phyloP scores from a whole-genome alignment of 2,797 vertebrate species.

The Acanthurus tractus region DNA sequence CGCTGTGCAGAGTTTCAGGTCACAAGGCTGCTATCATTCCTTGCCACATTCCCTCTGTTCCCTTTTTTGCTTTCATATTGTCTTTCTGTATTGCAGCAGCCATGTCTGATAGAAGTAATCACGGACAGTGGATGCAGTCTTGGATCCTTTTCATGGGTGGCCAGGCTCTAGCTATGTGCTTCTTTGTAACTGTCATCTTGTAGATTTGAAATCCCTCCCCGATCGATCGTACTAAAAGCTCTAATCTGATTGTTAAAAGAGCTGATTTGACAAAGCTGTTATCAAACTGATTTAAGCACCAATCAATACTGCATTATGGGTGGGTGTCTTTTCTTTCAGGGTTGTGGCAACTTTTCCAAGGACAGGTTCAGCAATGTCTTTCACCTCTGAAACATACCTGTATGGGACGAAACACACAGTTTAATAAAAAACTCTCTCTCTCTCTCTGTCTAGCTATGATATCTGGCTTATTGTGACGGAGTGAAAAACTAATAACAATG shows the following conservation, averaged over 20 bases:
- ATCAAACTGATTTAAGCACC: conserved; percentile 88
- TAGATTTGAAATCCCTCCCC: conserved; percentile 80
- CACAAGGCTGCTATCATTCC: conserved; percentile 54
- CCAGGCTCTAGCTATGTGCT: conserved; percentile 53
- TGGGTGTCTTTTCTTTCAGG: conserved; percentile 68
- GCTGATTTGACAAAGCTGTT: conserved; percentile 90
- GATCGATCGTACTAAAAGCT: conserved; percentile 88
- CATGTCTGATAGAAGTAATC: conserved; percentile 49
- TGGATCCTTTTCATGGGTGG: conserved; percentile 66
- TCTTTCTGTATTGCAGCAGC: conserved; percentile 38
- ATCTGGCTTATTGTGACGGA: conserved; percentile 44
- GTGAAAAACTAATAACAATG: conserved; percentile 60
- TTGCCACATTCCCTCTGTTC: conserved; percentile 50
- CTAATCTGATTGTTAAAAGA: conserved; percentile 90
- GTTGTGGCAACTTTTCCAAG: conserved; percentile 78
- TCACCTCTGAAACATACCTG: conserved; percentile 39
- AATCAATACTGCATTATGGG: conserved; percentile 85
- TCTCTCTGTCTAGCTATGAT: background rate
- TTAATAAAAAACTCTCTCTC: conserved; percentile 16
- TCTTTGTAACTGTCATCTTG: conserved; percentile 81
- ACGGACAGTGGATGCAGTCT: conserved; percentile 52
- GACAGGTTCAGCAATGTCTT: conserved; percentile 59
- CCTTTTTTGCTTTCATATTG: conserved; percentile 60
- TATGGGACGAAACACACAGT: background rate
- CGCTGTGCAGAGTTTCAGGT: conserved; percentile 27